Base-by-base conservation (phyloP, 2,113 vertebrate species). In the Hymenochirus boettgeri region DNA sequence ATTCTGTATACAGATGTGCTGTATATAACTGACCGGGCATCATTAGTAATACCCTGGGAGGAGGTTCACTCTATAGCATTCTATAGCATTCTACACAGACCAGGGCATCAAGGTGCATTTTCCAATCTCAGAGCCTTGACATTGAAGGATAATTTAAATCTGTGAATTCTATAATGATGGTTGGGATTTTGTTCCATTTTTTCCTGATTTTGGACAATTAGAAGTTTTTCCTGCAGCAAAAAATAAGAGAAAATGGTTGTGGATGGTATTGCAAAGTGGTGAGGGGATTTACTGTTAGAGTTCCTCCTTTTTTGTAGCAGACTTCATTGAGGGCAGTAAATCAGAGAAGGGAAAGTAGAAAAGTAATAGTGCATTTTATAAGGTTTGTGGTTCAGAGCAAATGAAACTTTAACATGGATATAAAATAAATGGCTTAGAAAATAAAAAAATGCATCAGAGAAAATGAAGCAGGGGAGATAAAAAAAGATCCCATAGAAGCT, bases 301-400 rank as follows among this genome's bases (percentile, higher is more conserved):
- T 22, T 48, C 11, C 13, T 9, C 12, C 15, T 53, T 25, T 56
- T 57, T 57, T 65, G 37, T 57, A 51, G 50, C 39, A 66, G 39
- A 51, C 45, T 29, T 37, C 45, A 27, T 21, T 21, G 8, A 18
- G 27, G 10, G 42, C 11, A 26, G 53, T 66, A 66, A 66, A 66
- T 66, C 63, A 48, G 13, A 25, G 62, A 65, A 26, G 56, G 42
- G 42, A 46, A 66, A 66, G 63, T 35, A 50, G 63, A 58, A 31
- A 66, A n/a, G 63, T 47, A 66, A 66, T 66, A 66, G 63, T 66
- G 63, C 63, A 58, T 66, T 66, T 66, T 66, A 66, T 66, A 66
- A 58, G 53, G 54, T 66, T 66, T 66, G 63, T 66, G 63, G 55
- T 66, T 58, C 63, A 66, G 63, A 19, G 22, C 63, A 55, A 66